These are phyloP conservation scores for Sebastes cheni DNA, from an alignment of 2,797 vertebrate species.

Conservation along the genomic window DNA sequence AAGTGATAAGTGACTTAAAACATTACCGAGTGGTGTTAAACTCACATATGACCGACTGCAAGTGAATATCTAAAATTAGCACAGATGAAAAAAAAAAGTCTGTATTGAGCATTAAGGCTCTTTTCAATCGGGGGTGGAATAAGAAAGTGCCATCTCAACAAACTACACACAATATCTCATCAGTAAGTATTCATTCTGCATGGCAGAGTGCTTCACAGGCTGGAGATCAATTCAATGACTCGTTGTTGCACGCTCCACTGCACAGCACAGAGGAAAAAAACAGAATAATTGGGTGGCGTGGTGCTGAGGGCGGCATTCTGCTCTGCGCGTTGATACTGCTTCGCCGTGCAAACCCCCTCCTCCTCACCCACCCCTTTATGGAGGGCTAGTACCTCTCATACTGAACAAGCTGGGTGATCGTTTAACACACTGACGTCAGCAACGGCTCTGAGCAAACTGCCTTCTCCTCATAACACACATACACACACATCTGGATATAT, in stretches of 20 bases:
- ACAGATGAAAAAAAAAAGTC: not conserved
- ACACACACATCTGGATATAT: constrained; percentile 30
- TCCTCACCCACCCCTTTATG: constrained; percentile 22
- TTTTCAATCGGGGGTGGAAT: constrained; percentile 22
- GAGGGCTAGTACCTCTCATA: constrained; percentile 35
- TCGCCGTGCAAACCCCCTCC: not conserved
- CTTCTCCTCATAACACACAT: not conserved
- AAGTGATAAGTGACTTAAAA: constrained; percentile 6
- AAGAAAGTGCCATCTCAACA: constrained; percentile 40
- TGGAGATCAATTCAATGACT: constrained; percentile 36
- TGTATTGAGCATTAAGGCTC: not conserved
- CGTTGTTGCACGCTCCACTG: constrained; percentile 14
- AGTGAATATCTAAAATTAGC: constrained; percentile 22
- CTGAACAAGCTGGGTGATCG: constrained; percentile 54
- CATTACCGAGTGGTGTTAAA: not conserved
- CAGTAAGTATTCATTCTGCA: constrained; percentile 51
- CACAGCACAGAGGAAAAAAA: constrained; percentile 7
- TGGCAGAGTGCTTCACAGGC: constrained; percentile 32
- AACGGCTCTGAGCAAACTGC: constrained; percentile 27
- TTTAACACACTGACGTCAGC: constrained; percentile 62
- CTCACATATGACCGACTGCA: not conserved
- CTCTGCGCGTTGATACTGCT: constrained; percentile 31
- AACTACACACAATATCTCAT: constrained; percentile 45
- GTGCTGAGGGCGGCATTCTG: constrained; percentile 52
- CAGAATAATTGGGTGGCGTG: constrained; percentile 42